phyloP scores from a whole-genome alignment of 1,140 invertebrate genomes.

The Drosophila obscura region DNA sequence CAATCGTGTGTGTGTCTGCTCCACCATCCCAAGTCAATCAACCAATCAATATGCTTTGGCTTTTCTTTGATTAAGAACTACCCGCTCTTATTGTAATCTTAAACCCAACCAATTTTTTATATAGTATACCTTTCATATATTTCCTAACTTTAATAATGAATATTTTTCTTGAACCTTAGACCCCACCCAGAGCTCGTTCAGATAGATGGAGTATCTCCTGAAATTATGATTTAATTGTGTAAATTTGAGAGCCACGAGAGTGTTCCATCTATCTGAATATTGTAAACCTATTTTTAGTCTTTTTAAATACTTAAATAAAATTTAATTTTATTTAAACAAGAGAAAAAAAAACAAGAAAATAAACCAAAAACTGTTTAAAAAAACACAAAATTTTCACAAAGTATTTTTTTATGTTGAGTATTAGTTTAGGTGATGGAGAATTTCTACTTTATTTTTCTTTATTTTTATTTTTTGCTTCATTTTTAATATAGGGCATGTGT shows the following conservation, averaged over 20 bases:
- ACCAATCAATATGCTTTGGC: constrained; percentile 13
- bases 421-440: constrained; percentile 50
- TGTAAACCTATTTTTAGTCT: constrained; percentile 48
- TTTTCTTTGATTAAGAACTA: constrained; percentile 27
- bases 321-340: constrained; percentile 71
- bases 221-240: constrained; percentile 35
- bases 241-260: constrained; percentile 31
- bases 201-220: constrained; percentile 26
- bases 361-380: constrained; percentile 65
- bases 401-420: constrained; percentile 50
- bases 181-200: constrained; percentile 17
- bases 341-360: constrained; percentile 51
- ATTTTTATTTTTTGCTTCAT: constrained; percentile 1
- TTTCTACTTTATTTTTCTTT: neutral
- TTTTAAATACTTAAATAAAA: constrained; percentile 73
- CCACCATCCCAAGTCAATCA: constrained; percentile 22
- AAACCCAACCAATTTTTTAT: constrained; percentile 25
- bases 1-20: constrained; percentile 14
- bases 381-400: constrained; percentile 15
- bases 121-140: constrained; percentile 53
- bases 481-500: neutral
- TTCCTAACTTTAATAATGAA: constrained; percentile 74
- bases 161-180: constrained; percentile 49
- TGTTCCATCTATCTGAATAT: constrained; percentile 37
- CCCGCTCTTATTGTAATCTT: constrained; percentile 43